phyloP scores from a whole-genome alignment of 2,797 vertebrate species.

The Masticophis lateralis region DNA sequence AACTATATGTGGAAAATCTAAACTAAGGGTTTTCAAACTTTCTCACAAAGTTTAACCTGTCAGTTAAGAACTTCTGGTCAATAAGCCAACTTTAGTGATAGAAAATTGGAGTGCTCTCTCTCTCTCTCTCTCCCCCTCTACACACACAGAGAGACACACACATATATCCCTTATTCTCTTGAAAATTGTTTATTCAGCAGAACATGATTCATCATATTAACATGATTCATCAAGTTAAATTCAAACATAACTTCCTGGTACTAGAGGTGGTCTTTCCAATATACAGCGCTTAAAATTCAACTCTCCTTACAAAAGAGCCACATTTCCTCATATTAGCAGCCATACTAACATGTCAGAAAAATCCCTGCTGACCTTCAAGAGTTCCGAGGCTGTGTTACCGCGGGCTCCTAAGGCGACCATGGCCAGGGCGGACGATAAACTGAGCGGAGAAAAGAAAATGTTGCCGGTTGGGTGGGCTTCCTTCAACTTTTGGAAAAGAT shows the following conservation, averaged over 20 bases:
- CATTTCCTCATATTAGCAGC: background rate
- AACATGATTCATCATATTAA: no score
- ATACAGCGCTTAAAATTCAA: background rate
- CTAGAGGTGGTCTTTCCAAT: background rate
- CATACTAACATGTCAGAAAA: background rate
- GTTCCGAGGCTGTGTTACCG: conserved; percentile 78
- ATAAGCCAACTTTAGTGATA: background rate
- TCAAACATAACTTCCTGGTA: background rate
- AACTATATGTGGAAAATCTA: conserved; percentile 39
- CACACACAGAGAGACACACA: no score
- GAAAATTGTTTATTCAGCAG: no score
- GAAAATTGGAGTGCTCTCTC: background rate
- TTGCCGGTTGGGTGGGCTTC: conserved; percentile 67
- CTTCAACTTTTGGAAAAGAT: conserved; percentile 78
- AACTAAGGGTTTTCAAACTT: background rate
- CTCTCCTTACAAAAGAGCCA: background rate
- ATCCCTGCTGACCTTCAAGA: conserved; percentile 66
- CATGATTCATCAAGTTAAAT: background rate
- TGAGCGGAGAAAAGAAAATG: conserved; percentile 85
- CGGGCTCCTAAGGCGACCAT: conserved; percentile 84
- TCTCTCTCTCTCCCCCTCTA: no score
- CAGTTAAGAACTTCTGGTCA: background rate
- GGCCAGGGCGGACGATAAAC: conserved; percentile 84
- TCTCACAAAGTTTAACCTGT: background rate
- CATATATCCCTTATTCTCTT: no score